These are phyloP conservation scores for Chiloscyllium punctatum DNA, from an alignment of 2,797 vertebrate species.

Conservation along the genomic window DNA sequence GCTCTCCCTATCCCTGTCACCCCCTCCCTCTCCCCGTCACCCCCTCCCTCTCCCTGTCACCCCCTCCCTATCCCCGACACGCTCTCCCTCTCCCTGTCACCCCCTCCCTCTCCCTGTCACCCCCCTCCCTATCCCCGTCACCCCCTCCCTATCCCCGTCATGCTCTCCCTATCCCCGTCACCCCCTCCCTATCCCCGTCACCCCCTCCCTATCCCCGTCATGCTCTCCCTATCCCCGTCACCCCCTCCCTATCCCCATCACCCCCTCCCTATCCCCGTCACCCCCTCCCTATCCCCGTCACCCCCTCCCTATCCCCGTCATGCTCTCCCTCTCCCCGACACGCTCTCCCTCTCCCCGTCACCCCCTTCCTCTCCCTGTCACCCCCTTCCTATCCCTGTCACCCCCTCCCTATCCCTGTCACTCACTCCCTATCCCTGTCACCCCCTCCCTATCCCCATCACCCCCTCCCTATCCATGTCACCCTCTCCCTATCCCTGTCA, in stretches of 20 bases:
- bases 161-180: too few relatives aligned
- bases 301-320: not conserved
- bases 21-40: too few relatives aligned
- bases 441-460: too few relatives aligned
- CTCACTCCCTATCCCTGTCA: too few relatives aligned
- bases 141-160: not conserved
- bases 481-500: too few relatives aligned
- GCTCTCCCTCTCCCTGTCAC: not conserved
- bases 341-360: too few relatives aligned
- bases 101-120: not conserved
- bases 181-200: not conserved
- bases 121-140: not conserved
- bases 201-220: too few relatives aligned
- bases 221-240: not conserved
- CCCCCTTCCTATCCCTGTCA: not conserved
- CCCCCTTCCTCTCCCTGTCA: not conserved
- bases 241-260: too few relatives aligned
- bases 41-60: too few relatives aligned
- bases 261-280: not conserved
- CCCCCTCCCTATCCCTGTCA: not conserved
- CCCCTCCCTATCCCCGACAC: too few relatives aligned
- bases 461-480: too few relatives aligned
- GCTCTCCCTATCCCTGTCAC: constrained; percentile 48
- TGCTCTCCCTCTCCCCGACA: too few relatives aligned
- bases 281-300: not conserved